Evolutionary conservation across 2,113 vertebrate species (phyloP).

Genomic region (Antigone vipio): DNA sequence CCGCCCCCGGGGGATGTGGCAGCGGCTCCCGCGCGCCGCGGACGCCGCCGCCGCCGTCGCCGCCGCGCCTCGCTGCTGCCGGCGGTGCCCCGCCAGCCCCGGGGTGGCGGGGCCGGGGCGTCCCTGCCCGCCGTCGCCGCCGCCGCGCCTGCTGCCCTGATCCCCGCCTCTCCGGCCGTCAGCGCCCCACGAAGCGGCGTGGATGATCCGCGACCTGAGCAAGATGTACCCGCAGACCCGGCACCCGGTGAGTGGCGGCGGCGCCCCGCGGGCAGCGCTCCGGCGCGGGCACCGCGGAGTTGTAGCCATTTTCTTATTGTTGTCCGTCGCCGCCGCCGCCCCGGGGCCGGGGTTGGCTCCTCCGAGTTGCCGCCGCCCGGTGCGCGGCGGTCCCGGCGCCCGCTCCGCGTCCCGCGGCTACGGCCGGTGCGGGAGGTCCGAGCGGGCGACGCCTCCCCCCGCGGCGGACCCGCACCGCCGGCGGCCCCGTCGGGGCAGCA

Average conservation of each 20-base stretch:
- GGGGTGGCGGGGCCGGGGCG: slow-evolving; percentile 17
- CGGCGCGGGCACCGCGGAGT: slow-evolving; percentile 38
- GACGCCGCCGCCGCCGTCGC: background rate
- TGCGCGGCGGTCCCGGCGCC: background rate
- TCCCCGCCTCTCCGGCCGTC: background rate
- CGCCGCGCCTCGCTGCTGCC: background rate
- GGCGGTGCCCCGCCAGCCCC: background rate
- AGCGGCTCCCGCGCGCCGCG: slow-evolving; percentile 46
- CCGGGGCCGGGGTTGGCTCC: background rate
- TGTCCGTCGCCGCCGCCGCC: slow-evolving; percentile 64
- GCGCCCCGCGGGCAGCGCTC: background rate
- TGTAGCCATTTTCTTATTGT: slow-evolving; percentile 81
- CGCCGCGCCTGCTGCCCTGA: slow-evolving; percentile 51
- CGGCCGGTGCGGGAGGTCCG: background rate
- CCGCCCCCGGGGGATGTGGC: slow-evolving; percentile 68
- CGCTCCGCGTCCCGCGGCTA: background rate
- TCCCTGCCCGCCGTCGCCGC: slow-evolving; percentile 37
- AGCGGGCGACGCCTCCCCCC: background rate
- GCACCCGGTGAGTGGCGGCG: slow-evolving; percentile 78
- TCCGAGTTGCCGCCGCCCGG: background rate
- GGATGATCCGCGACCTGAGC: slow-evolving; percentile 85
- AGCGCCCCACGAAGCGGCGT: slow-evolving; percentile 69
- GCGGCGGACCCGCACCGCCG: background rate
- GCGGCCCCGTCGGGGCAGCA: background rate
- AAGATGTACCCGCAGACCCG: slow-evolving; percentile 85